Conservation (phyloP, 2,113 vertebrate genomes). For the Connochaetes taurinus region DNA sequence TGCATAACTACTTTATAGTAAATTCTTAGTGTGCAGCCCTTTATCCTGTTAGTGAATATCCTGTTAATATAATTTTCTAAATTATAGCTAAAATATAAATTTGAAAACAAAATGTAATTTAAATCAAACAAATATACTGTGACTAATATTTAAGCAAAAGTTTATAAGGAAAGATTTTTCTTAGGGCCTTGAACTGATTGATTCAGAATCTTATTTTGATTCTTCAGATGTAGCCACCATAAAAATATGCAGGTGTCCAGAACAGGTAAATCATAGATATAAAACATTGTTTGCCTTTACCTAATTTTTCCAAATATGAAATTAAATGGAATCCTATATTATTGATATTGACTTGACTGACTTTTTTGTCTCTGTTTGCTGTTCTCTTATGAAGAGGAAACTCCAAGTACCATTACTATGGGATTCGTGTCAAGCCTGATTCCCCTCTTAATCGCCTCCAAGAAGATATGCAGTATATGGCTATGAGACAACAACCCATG, state of each 20-base stretch:
- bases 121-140: not conserved
- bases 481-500: conserved; percentile 89
- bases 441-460: conserved; percentile 88
- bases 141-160: not conserved
- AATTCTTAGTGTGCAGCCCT: not conserved
- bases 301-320: not conserved
- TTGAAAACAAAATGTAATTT: not conserved
- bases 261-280: not conserved
- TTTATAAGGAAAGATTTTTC: not conserved
- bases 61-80: not conserved
- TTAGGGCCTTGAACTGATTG: not conserved
- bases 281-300: not conserved
- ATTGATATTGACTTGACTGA: conserved; percentile 10
- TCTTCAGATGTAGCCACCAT: not conserved
- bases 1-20: not conserved
- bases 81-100: conserved; percentile 19
- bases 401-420: conserved; percentile 89
- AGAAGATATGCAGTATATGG: conserved; percentile 90
- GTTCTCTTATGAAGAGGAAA: conserved; percentile 80
- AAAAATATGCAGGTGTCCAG: not conserved
- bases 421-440: conserved; percentile 88
- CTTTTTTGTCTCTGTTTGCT: conserved; percentile 56
- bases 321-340: not conserved
- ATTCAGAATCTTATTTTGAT: not conserved
- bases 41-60: not conserved